phyloP scores from a whole-genome alignment of 2,113 vertebrate genomes.

The Eretmochelys imbricata region DNA sequence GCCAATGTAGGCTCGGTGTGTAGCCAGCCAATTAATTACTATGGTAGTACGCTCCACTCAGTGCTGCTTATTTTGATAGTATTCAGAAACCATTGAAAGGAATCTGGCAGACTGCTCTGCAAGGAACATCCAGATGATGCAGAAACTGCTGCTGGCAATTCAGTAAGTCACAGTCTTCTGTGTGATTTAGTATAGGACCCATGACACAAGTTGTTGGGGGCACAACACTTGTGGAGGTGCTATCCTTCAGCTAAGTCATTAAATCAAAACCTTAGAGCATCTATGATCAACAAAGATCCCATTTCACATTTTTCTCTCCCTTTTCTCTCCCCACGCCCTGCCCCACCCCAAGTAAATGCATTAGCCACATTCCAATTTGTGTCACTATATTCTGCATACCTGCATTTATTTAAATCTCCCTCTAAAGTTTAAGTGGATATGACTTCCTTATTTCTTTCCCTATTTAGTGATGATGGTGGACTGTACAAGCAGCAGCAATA shows the following conservation, averaged over 20 bases:
- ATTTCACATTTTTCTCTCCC: accelerated
- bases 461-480: background rate
- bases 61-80: background rate
- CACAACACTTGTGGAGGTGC: background rate
- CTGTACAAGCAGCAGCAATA: background rate
- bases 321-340: too few relatives aligned
- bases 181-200: background rate
- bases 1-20: background rate
- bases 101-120: background rate
- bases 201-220: background rate
- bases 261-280: accelerated
- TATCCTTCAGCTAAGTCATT: background rate
- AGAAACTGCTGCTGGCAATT: accelerated
- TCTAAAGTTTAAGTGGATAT: background rate
- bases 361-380: background rate
- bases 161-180: background rate
- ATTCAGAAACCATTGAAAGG: background rate
- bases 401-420: background rate
- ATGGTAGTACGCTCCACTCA: background rate
- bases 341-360: background rate
- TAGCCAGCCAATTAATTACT: background rate
- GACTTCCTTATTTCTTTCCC: background rate
- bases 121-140: background rate
- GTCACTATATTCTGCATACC: background rate
- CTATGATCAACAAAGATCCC: accelerated